Evolutionary conservation across 2,888 invertebrate species (phyloP).

Genomic region (Stratiomys singularior): DNA sequence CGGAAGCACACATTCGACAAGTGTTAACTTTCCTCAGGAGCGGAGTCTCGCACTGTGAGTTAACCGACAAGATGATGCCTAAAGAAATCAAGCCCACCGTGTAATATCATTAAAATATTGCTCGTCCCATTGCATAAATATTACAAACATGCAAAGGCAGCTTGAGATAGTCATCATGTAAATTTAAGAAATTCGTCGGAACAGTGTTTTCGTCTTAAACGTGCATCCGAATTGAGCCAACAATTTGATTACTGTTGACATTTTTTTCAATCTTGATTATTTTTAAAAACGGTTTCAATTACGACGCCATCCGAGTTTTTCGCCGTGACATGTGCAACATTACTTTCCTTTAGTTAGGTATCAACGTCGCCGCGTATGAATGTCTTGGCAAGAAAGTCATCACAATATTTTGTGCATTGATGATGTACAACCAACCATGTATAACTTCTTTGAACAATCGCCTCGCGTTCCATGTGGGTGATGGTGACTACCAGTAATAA

Average conservation of each 20-base stretch:
- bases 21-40: not conserved
- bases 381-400: not conserved
- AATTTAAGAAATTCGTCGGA: not conserved
- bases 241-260: conserved; percentile 21
- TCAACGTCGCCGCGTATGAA: not conserved
- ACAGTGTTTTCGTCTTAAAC: not conserved
- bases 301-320: not conserved
- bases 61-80: not conserved
- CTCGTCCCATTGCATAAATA: conserved; percentile 15
- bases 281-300: conserved; percentile 2
- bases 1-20: not conserved
- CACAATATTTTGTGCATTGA: conserved; percentile 30
- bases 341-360: not conserved
- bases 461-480: not conserved
- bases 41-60: not conserved
- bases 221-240: conserved; percentile 13
- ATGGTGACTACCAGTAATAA: not conserved
- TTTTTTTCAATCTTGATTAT: conserved; percentile 10
- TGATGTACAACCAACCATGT: conserved; percentile 27
- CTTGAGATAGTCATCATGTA: not conserved
- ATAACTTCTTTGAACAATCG: conserved; percentile 29
- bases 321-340: not conserved
- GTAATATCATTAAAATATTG: not conserved
- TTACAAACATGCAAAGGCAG: not conserved
- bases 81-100: conserved; percentile 12